Evolutionary conservation across 2,797 vertebrate species (phyloP), one percentile per base, ranked within the genome.

Genomic region (Antrozous pallidus): DNA sequence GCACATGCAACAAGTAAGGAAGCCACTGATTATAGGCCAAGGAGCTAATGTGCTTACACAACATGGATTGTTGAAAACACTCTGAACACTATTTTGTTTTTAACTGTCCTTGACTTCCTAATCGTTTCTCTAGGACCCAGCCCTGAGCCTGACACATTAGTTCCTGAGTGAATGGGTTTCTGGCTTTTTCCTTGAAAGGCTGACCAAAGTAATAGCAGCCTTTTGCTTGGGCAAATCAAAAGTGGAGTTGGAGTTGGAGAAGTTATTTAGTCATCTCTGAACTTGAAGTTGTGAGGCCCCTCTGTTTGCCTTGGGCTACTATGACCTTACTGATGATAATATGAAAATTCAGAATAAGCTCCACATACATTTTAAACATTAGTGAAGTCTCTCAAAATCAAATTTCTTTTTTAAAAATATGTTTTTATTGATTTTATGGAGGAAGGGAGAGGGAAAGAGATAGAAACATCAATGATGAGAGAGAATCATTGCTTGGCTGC

Each of bases 21-120:
- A 97, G 94, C 96, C 95, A 92, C 95, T 74, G 71, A 95, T 93
- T 80, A 78, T 2, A 95, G 95, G 94, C 85, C 95, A 58, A 80
- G 85, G 7, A 81, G 78, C 79, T 96, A 78, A 97, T 93, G 94
- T 96, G 96, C 96, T 97, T 95, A 92, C 94, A 94, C 94, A 97
- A 96, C 92, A 87, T 9, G 73, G 91, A 93, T 96, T 95, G 96
- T 95, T 96, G 45, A 71, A 92, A 95, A 94, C 8, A 56, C 90
- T 95, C 96, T 83, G 92, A 96, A 97, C 93, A 45, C 73, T 61
- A 86, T 90, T 95, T 96, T 96, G 94, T 92, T 94, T 94, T 93
- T 65, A 42, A 78, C 84, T 31, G 12, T 90, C 67, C 49, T 97
- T 92, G 93, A 49, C 78, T 95, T 80, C 78, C 85, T 63, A 88